Percentiles rank a stretch among this genome's conserved stretches.
Conservation (phyloP, 1,140 invertebrate genomes). For the Aphelenchoides besseyi region DNA sequence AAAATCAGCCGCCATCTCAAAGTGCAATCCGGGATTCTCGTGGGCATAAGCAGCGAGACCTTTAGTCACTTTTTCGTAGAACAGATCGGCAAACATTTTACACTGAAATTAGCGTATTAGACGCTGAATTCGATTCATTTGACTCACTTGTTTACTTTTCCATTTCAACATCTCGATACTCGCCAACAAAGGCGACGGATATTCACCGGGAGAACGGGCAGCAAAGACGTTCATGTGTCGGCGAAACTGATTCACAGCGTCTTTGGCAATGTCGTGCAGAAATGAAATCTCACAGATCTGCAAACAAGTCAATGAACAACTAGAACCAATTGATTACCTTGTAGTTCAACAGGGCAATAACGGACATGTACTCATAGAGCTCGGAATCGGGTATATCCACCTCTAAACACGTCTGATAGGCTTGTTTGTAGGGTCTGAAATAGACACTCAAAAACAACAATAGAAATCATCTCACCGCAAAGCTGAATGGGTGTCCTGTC, state of each 20-base stretch:
- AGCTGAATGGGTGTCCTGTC: slow-evolving; percentile 80
- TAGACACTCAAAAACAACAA: slow-evolving; percentile 9
- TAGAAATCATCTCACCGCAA: slow-evolving; percentile 77
- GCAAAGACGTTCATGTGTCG: slow-evolving; percentile 41
- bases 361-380: slow-evolving; percentile 28
- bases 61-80: slow-evolving; percentile 33
- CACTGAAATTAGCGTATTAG: slow-evolving; percentile 33
- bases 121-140: slow-evolving; percentile 4
- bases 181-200: slow-evolving; percentile 38
- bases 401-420: slow-evolving; percentile 38
- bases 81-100: slow-evolving; percentile 45
- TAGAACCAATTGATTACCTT: slow-evolving; percentile 31
- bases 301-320: neutral
- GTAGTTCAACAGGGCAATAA: slow-evolving; percentile 39
- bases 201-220: slow-evolving; percentile 25
- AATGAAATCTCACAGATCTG: slow-evolving; percentile 46
- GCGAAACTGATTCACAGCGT: slow-evolving; percentile 41
- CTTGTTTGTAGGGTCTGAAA: slow-evolving; percentile 46
- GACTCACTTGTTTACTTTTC: slow-evolving; percentile 43
- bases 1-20: slow-evolving; percentile 37
- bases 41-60: slow-evolving; percentile 47
- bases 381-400: slow-evolving; percentile 40
- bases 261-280: slow-evolving; percentile 31
- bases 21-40: slow-evolving; percentile 47
- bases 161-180: slow-evolving; percentile 39